Conservation (phyloP, 2,113 vertebrate genomes). For the Brachyhypopomus occidentalis region DNA sequence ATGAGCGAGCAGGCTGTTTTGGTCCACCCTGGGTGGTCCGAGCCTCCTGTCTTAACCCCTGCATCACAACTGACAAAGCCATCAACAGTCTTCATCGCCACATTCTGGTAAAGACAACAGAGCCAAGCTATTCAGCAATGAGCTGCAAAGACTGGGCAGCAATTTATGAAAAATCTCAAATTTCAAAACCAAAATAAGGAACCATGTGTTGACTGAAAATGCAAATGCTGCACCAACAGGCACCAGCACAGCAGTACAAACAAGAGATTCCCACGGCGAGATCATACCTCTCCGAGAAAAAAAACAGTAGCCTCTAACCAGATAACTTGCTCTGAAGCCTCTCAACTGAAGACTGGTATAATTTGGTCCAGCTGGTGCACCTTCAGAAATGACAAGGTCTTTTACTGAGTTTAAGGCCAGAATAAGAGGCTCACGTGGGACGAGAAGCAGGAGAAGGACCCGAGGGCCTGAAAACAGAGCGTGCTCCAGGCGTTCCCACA, state of each 20-base stretch:
- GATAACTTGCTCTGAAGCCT: slow-evolving; percentile 44
- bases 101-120: neutral
- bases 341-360: slow-evolving; percentile 57
- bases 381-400: slow-evolving; percentile 57
- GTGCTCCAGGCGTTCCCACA: slow-evolving; percentile 63
- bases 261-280: slow-evolving; percentile 70
- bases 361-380: slow-evolving; percentile 71
- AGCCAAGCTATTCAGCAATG: neutral
- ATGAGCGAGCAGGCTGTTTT: slow-evolving; percentile 21
- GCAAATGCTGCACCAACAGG: neutral
- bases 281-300: slow-evolving; percentile 66
- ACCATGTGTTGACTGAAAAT: neutral
- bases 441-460: slow-evolving; percentile 28
- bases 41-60: neutral
- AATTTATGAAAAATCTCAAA: too few relatives aligned
- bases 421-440: slow-evolving; percentile 40
- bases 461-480: slow-evolving; percentile 37
- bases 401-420: slow-evolving; percentile 54
- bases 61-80: slow-evolving; percentile 33
- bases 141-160: too few relatives aligned
- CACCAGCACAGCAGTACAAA: neutral
- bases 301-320: slow-evolving; percentile 63
- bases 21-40: slow-evolving; percentile 52
- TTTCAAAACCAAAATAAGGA: neutral
- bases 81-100: neutral